Conservation (phyloP, 2,888 invertebrate genomes). For the Eristalinus aeneus region DNA sequence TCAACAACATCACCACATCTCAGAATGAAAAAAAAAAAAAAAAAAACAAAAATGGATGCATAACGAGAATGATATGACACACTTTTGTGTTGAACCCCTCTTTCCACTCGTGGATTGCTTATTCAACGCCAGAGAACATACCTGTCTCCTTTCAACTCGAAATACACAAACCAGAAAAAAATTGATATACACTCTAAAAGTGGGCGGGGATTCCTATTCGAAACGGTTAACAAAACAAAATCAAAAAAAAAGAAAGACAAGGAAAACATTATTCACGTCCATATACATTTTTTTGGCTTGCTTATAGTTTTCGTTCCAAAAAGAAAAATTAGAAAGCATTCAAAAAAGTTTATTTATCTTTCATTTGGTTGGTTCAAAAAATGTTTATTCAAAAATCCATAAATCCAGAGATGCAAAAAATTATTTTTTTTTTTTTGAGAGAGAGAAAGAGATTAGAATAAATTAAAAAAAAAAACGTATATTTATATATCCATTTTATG, state of each 20-base stretch:
- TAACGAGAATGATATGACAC: constrained; percentile 26
- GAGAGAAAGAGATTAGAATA: constrained; percentile 10
- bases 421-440: constrained; percentile 24
- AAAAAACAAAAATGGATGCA: constrained; percentile 55
- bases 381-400: background rate
- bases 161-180: constrained; percentile 44
- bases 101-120: background rate
- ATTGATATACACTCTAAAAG: constrained; percentile 28
- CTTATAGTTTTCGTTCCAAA: constrained; percentile 35
- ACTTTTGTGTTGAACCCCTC: constrained; percentile 27
- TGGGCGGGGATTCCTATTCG: constrained; percentile 37
- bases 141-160: constrained; percentile 67
- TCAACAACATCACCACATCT: constrained; percentile 70
- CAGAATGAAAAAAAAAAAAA: no score
- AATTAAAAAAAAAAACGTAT: constrained; percentile 14
- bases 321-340: constrained; percentile 60
- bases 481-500: constrained; percentile 51
- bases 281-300: constrained; percentile 32
- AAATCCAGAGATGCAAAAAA: constrained; percentile 67
- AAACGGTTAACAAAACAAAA: constrained; percentile 29
- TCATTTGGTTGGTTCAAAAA: constrained; percentile 31
- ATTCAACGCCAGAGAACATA: constrained; percentile 58
- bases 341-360: constrained; percentile 59
- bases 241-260: constrained; percentile 47
- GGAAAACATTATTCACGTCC: constrained; percentile 57